Percentiles rank a stretch among this genome's conserved stretches.
phyloP scores from a whole-genome alignment of 1,140 invertebrate genomes.

The Drosophila persimilis region DNA sequence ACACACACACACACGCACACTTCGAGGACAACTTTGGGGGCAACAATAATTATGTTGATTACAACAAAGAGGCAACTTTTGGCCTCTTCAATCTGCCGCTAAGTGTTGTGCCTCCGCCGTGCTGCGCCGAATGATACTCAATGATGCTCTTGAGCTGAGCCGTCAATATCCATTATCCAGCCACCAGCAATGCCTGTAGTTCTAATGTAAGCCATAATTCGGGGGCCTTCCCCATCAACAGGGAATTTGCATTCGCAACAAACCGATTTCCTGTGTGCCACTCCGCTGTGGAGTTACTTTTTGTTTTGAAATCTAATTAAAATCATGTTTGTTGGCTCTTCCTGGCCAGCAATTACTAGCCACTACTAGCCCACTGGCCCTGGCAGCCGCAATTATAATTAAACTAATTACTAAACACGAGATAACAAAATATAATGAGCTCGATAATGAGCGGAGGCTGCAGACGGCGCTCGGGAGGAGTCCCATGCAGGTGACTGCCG shows the following conservation, averaged over 20 bases:
- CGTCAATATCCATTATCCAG: constrained; percentile 39
- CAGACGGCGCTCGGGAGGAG: neutral
- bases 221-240: too few relatives aligned
- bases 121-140: too few relatives aligned
- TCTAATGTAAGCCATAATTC: too few relatives aligned
- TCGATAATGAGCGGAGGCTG: constrained; percentile 26
- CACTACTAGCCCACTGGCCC: neutral
- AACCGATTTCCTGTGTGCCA: too few relatives aligned
- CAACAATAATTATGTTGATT: constrained; percentile 64
- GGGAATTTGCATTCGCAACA: too few relatives aligned
- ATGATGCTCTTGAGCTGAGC: constrained; percentile 17
- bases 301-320: too few relatives aligned
- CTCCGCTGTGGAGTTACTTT: too few relatives aligned
- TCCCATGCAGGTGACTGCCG: neutral
- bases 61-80: constrained; percentile 57
- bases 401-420: constrained; percentile 41
- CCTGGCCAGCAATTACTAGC: neutral
- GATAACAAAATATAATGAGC: constrained; percentile 46
- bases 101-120: constrained; percentile 31
- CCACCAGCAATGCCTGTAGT: neutral
- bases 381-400: constrained; percentile 33
- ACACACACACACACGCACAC: constrained; percentile 20
- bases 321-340: too few relatives aligned
- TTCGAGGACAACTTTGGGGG: constrained; percentile 32
- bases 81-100: constrained; percentile 54